Evolutionary conservation across 2,797 vertebrate species (phyloP).

Genomic region (Melanotaenia boesemani): DNA sequence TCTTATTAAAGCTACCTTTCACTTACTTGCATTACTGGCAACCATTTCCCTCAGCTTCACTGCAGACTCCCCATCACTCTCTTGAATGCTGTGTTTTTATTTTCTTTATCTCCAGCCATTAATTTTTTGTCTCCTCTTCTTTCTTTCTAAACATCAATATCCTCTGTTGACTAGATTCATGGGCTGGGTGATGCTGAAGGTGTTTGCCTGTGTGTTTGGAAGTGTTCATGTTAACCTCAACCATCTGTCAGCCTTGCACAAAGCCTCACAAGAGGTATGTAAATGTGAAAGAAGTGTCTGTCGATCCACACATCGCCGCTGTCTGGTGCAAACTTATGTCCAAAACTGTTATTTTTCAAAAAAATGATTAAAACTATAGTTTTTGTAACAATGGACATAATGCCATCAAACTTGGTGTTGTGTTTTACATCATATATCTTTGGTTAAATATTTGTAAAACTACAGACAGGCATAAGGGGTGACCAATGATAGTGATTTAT

Average conservation of each 20-base stretch:
- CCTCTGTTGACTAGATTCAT: constrained; percentile 79
- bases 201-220: constrained; percentile 83
- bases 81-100: constrained; percentile 7
- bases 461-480: no score
- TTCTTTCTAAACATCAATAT: constrained; percentile 21
- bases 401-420: no score
- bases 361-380: no score
- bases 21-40: constrained; percentile 2
- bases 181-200: constrained; percentile 87
- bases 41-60: constrained; percentile 19
- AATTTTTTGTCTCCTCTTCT: constrained; percentile 9
- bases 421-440: no score
- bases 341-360: no score
- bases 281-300: not conserved
- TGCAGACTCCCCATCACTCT: constrained; percentile 19
- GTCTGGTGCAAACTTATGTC: no score
- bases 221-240: constrained; percentile 88
- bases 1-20: constrained; percentile 27
- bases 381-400: no score
- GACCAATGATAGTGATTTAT: no score
- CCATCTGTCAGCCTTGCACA: constrained; percentile 87
- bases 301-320: constrained; percentile 9
- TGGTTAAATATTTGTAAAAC: no score
- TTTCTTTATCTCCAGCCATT: constrained; percentile 31
- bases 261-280: constrained; percentile 81